A percentile compares a stretch with the other conserved stretches of the same genome.
These are phyloP conservation scores for Drosophila orosa DNA, from an alignment of 1,140 invertebrate species.

Conservation along the genomic window DNA sequence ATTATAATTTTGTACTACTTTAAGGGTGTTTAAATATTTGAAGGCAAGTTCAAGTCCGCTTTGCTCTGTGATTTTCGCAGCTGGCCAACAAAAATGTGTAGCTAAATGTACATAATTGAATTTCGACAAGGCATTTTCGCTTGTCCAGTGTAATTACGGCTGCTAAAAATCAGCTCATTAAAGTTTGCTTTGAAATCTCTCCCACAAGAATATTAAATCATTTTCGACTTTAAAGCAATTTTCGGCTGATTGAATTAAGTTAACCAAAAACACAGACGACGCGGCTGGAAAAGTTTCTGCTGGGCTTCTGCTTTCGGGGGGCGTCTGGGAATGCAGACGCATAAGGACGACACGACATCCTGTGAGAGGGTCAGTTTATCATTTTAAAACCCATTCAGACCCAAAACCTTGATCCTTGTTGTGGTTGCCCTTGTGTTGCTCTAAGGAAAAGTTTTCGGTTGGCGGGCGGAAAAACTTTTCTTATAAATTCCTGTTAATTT, in stretches of 20 bases:
- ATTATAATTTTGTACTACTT: neutral
- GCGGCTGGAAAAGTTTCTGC: constrained; percentile 52
- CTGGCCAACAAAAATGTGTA: constrained; percentile 13
- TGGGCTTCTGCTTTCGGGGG: constrained; percentile 10
- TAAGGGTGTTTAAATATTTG: neutral
- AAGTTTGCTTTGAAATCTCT: constrained; percentile 48
- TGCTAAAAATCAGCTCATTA: constrained; percentile 45
- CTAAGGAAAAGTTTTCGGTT: constrained; percentile 29
- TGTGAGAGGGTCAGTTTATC: constrained; percentile 39
- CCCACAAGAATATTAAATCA: constrained; percentile 47
- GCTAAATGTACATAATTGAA: constrained; percentile 40
- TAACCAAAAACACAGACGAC: constrained; percentile 40
- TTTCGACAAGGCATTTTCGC: constrained; percentile 25
- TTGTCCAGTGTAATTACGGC: constrained; percentile 43
- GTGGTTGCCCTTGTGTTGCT: constrained; percentile 20
- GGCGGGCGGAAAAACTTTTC: constrained; percentile 37
- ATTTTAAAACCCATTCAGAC: constrained; percentile 36
- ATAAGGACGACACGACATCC: constrained; percentile 17
- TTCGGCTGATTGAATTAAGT: constrained; percentile 47
- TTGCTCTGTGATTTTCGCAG: constrained; percentile 3
- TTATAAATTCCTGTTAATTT: constrained; percentile 53
- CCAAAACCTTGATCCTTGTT: constrained; percentile 16
- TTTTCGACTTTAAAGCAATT: constrained; percentile 37
- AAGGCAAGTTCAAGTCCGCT: too few relatives aligned
- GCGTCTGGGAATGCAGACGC: constrained; percentile 63